Percentiles rank a stretch among this genome's conserved stretches.
These are phyloP conservation scores for Epinephelus cyanopodus DNA, from an alignment of 2,113 vertebrate genomes.

Conservation along the genomic window DNA sequence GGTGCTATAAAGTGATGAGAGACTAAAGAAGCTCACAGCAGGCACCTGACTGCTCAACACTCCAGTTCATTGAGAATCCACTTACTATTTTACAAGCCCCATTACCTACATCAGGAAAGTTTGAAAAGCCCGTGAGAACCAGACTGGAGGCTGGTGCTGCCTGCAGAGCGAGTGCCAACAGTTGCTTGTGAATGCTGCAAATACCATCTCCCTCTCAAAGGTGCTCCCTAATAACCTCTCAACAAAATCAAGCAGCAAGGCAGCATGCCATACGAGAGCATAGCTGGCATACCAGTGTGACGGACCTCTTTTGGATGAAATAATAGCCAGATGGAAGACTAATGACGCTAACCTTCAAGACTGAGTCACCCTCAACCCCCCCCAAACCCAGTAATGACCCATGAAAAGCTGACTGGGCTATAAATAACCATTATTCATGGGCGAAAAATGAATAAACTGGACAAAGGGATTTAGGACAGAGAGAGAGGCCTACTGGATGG, in stretches of 20 bases:
- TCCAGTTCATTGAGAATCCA: slow-evolving; percentile 30
- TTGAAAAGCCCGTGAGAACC: slow-evolving; percentile 28
- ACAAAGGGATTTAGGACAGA: slow-evolving; percentile 21
- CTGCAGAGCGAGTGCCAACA: slow-evolving; percentile 24
- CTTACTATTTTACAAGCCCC: slow-evolving; percentile 30
- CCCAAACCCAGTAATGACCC: slow-evolving; percentile 15
- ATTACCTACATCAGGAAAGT: slow-evolving; percentile 26
- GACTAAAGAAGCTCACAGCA: slow-evolving; percentile 33
- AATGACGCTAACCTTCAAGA: slow-evolving; percentile 40
- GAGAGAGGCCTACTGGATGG: slow-evolving; percentile 20
- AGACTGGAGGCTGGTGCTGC: slow-evolving; percentile 20
- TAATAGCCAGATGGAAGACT: slow-evolving; percentile 62
- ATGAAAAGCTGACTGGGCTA: slow-evolving; percentile 53
- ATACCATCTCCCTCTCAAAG: slow-evolving; percentile 49
- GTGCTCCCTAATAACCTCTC: slow-evolving; percentile 45
- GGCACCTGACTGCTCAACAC: slow-evolving; percentile 26
- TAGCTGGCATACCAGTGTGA: slow-evolving; percentile 65
- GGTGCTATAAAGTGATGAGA: slow-evolving; percentile 45
- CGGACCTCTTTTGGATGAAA: slow-evolving; percentile 45
- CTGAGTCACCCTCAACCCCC: slow-evolving; percentile 14
- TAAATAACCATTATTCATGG: slow-evolving; percentile 63
- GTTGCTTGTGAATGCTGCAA: slow-evolving; percentile 44
- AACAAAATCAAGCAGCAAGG: slow-evolving; percentile 39
- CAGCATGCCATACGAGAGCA: slow-evolving; percentile 41
- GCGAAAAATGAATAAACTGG: slow-evolving; percentile 55